Evolutionary conservation across 1,140 invertebrate genomes (phyloP), one percentile per base, ranked within the genome.

Genomic region (Conopomorpha cramerella): DNA sequence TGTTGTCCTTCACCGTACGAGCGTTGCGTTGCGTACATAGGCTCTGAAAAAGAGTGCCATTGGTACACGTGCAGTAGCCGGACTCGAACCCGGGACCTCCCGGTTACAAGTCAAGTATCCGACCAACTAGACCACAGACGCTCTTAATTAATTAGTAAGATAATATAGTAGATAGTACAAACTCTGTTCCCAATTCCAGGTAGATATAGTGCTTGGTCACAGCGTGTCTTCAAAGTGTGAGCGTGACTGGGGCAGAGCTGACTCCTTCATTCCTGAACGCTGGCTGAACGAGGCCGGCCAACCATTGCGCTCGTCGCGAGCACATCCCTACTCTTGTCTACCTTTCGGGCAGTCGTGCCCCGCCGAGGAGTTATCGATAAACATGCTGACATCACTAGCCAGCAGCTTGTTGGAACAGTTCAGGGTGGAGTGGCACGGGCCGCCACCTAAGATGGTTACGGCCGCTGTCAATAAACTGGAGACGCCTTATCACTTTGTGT

Each of bases 141-240:
- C n/a, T n/a, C n/a, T n/a, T n/a, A n/a, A n/a, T n/a, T n/a, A n/a
- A n/a, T n/a, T n/a, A n/a, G n/a, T n/a, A n/a, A n/a, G n/a, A n/a
- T n/a, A n/a, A n/a, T n/a, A n/a, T n/a, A n/a, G n/a, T n/a, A n/a
- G n/a, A n/a, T n/a, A n/a, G n/a, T 8, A 37, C 8, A 11, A 27
- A n/a, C 18, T 34, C 30, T 34, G 29, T 26, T 30, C 28, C 40
- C 30, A 16, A 25, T 47, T 42, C 3, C 51, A 74, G 70, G 63
- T 70, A 0, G 70, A 74, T 39, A 72, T 74, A 49, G 65, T 74
- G 13, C 53, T 74, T 4, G 67, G 67, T 0, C 70, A 74, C 17
- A 58, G 58, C 0, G 58, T 74, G 0, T 51, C 59, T n/a, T 64
- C 63, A 40, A 72, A 62, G 41, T 48, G 46, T 0, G 67, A 74